phyloP scores from a whole-genome alignment of 2,113 vertebrate genomes.

The Myrmophylax atrothorax region DNA sequence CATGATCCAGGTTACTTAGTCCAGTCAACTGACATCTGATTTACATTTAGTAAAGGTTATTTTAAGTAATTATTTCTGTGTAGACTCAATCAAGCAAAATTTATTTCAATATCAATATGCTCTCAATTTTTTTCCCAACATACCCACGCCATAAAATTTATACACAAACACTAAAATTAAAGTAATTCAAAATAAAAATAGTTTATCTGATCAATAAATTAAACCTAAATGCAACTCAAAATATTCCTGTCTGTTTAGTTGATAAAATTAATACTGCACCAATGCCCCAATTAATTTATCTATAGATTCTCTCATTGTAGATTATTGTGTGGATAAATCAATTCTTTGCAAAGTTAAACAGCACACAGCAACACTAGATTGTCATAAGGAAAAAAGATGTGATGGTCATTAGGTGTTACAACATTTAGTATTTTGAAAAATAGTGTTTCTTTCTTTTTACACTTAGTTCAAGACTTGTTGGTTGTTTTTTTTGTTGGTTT shows the following conservation, averaged over 20 bases:
- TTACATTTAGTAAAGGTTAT: background rate
- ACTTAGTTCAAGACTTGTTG: background rate
- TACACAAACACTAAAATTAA: background rate
- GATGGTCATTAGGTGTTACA: background rate
- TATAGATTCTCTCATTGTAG: background rate
- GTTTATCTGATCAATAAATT: background rate
- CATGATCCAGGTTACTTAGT: background rate
- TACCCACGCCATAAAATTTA: background rate
- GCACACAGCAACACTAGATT: background rate
- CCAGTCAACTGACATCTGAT: background rate
- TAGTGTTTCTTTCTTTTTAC: accelerated
- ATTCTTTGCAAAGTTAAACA: background rate
- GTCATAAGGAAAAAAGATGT: background rate
- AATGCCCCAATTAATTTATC: background rate
- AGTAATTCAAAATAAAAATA: background rate
- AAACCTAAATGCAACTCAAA: background rate
- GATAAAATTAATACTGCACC: background rate
- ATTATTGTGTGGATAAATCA: background rate
- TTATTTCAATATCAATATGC: background rate
- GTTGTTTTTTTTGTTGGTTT: background rate
- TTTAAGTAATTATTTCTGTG: background rate
- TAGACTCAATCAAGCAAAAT: background rate
- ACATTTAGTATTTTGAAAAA: background rate
- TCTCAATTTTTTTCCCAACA: background rate
- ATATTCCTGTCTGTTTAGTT: background rate